These are phyloP conservation scores for Montipora capitata DNA, from an alignment of 92 coral and sea anemone genomes.

Conservation along the genomic window DNA sequence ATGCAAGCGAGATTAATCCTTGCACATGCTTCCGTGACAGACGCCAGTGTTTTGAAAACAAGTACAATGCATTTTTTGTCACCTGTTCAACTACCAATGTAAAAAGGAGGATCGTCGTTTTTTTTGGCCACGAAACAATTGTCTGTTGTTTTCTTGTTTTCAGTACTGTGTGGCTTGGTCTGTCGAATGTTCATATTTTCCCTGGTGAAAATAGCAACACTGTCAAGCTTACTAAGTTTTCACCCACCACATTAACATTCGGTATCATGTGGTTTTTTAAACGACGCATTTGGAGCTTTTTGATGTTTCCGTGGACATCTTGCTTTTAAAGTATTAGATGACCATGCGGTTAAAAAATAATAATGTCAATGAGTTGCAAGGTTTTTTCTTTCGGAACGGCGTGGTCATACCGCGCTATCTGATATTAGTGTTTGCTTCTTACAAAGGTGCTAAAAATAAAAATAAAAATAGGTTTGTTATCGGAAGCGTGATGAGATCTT, in stretches of 20 bases:
- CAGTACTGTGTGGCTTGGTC: background rate
- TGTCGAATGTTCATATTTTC: constrained; percentile 24
- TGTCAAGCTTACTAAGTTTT: background rate
- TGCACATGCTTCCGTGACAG: background rate
- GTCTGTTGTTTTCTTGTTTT: constrained; percentile 4
- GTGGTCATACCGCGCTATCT: constrained; percentile 31
- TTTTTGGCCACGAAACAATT: constrained; percentile 16
- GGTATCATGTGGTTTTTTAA: background rate
- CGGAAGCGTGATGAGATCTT: background rate
- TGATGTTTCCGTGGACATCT: constrained; percentile 30
- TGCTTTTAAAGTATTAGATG: constrained; percentile 50
- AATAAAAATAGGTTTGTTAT: background rate
- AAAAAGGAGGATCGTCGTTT: background rate
- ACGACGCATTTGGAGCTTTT: constrained; percentile 22
- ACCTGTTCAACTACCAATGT: constrained; percentile 15
- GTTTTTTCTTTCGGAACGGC: constrained; percentile 4
- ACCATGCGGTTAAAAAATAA: constrained; percentile 29
- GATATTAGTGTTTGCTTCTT: constrained; percentile 17
- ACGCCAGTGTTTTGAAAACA: constrained; percentile 9
- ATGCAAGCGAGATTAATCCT: background rate
- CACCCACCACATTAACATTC: background rate
- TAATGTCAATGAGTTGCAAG: constrained; percentile 16
- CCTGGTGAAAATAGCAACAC: constrained; percentile 29
- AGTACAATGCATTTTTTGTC: constrained; percentile 25
- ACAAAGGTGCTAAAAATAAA: no score